Base-by-base conservation (phyloP, 2,113 vertebrate genomes). In the Hyperopisus bebe region DNA sequence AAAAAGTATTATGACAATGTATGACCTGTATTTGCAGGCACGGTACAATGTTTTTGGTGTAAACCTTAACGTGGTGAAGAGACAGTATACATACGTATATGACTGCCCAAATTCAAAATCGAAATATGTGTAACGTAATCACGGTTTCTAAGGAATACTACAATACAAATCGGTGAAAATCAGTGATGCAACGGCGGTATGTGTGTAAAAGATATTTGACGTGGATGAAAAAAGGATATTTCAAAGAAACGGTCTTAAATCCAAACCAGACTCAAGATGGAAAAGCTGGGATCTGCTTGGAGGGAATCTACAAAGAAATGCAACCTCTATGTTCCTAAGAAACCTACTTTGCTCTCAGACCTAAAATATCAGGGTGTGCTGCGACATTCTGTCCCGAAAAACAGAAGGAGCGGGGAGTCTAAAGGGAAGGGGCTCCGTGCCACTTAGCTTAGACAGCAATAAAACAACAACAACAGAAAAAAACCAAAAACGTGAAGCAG, bases 401-500 rank as follows among this genome's bases (percentile, higher is more conserved):
- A 46, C 87, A 50, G 47, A 24, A 42, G 88, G 88, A 53, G 24
- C 0, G 8, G 50, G 27, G 10, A 47, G 5, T 44, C 27, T 42
- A 4, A 47, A 27, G 35, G 66, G 77, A 44, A 4, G 50, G 13
- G 10, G 50, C 15, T 58, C 6, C 31, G 3, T 42, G 51, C 24
- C 35, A 55, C 88, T 50, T 24, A 21, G 88, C 42, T n/a, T 27
- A 13, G 35, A 66, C 13, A 35, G 51, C 35, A 90, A 88, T 88
- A 88, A 88, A 88, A 88, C 46, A 86, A 86, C 2, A 66, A 80
- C 50, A 77, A 82, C 1, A 24, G 53, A 88, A 84, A n/a, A 24
- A 24, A 88, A 15, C 13, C 74, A 42, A 80, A 42, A 86, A 86
- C n/a, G 47, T 50, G 85, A 53, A 90, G 46, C 80, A 89, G 90